Base-by-base conservation (phyloP, 1,140 invertebrate genomes). In the Aporrectodea caliginosa region DNA sequence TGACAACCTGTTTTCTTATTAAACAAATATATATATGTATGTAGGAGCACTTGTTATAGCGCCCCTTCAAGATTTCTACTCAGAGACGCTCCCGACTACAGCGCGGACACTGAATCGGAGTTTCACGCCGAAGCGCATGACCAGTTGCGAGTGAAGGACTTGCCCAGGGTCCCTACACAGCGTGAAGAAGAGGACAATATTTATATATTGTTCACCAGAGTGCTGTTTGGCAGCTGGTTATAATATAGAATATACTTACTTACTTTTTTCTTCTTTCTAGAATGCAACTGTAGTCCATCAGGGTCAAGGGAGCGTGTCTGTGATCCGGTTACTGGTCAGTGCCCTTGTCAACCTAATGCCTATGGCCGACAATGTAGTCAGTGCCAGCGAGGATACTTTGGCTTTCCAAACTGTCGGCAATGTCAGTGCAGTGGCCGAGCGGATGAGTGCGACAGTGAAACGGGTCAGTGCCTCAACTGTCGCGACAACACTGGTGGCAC, bases 351-450 rank as follows among this genome's bases (percentile, higher is more conserved):
- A 83, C 91, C 93, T 0, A 97, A 98, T 72, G 83, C 97, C 0
- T 98, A 96, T 84, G 96, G 96, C 0, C 90, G 95, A 71, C 93
- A 93, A 80, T 99, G 98, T 88, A 84, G 86, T 43, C 35, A 79
- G 32, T 88, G 88, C 82, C 72, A 83, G 22, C 77, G 73, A 27
- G 87, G 88, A 6, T 86, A 82, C 82, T 88, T 83, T 82, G 85
- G 94, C 85, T 97, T 98, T 91, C 98, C 98, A 0, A 93, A 95
- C 82, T 99, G 98, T 87, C 91, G 94, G 83, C 91, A 92, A 43
- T 99, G 98, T 88, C 92, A 97, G 83, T 99, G 98, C 88, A 97
- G 99, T 86, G 97, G 97, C 0, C 96, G 98, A 88, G 95, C 97
- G 0, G 93, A 97, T 80, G 92, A 90, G 78, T 99, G 98, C 89